A percentile compares a stretch with the other conserved stretches of the same genome.
Conservation (phyloP, 2,888 invertebrate genomes). For the Ornithoptera alexandrae region DNA sequence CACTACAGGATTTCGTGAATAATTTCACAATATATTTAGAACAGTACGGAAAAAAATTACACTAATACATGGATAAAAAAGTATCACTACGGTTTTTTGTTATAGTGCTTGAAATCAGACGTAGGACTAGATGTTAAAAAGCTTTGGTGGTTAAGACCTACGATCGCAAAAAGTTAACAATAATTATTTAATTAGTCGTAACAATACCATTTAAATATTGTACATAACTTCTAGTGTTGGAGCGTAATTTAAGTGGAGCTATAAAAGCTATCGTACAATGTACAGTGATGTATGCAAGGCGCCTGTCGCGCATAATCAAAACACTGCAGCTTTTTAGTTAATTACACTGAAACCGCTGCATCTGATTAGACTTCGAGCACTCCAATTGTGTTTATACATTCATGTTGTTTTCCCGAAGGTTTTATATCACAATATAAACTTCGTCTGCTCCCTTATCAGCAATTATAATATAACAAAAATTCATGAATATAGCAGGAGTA, state of each 20-base stretch:
- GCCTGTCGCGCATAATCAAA: conserved; percentile 23
- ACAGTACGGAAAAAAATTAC: background rate
- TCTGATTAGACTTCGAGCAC: conserved; percentile 10
- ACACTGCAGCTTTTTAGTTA: conserved; percentile 21
- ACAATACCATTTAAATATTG: too few species aligned
- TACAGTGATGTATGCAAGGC: conserved; percentile 17
- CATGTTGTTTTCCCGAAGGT: background rate
- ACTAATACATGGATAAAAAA: background rate
- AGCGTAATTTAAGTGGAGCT: conserved; percentile 10
- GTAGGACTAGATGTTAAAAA: background rate
- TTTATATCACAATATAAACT: background rate
- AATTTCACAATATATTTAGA: background rate
- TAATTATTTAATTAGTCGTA: too few species aligned
- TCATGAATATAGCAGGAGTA: too few species aligned
- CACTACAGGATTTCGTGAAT: background rate
- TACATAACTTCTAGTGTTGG: too few species aligned
- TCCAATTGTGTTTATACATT: background rate
- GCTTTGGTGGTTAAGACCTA: too few species aligned
- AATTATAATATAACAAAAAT: too few species aligned
- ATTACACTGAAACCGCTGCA: conserved; percentile 18
- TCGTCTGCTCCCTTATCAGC: too few species aligned
- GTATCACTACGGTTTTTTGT: background rate
- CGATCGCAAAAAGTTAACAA: too few species aligned
- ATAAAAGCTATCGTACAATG: conserved; percentile 9
- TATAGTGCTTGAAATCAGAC: background rate